Evolutionary conservation across 2,888 invertebrate genomes (phyloP), one percentile per base, ranked within the genome.

Genomic region (Mimas tiliae): DNA sequence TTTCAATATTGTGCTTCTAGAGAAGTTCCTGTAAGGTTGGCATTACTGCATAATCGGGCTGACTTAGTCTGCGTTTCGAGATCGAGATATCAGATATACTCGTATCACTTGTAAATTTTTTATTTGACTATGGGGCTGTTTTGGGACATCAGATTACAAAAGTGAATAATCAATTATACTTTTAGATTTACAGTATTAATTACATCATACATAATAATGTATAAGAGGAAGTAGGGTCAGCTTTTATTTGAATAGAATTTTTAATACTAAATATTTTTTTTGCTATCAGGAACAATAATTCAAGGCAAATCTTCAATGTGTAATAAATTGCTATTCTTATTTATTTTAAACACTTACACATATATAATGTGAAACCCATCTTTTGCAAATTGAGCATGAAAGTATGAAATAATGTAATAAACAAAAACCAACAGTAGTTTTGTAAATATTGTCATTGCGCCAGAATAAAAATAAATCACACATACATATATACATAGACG

Each of bases 1-100:
- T 58, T 58, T 55, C 27, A 27, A 38, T 55, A 38, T 55, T 4
- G 0, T 58, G 58, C 42, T 58, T 58, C 42, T 42, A 58, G 38
- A 27, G 27, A 1, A 27, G 27, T 27, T 27, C 27, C 27, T 27
- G 27, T 27, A 27, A 27, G 27, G 27, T 27, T 58, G 38, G 19
- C 14, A 6, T 58, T 58, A 58, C 16, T 55, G 34, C 16, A 55
- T 55, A 55, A 38, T 58, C 58, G 19, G 14, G 9, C 19, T 11
- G 7, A 58, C 19, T 58, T 42, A 58, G 19, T 4, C 58, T 3
- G 38, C 38, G 6, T 52, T 52, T 42, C 11, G 3, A 21, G 42
- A 38, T 19, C 12, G 42, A 11, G 3, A 58, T 42, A 53, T 53
- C 34, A 33, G 34, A 53, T 53, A 14, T 53, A 34, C 45, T 50